A percentile compares a stretch with the other conserved stretches of the same genome.
Conservation (phyloP, 2,888 invertebrate genomes). For the Melieria omissa region DNA sequence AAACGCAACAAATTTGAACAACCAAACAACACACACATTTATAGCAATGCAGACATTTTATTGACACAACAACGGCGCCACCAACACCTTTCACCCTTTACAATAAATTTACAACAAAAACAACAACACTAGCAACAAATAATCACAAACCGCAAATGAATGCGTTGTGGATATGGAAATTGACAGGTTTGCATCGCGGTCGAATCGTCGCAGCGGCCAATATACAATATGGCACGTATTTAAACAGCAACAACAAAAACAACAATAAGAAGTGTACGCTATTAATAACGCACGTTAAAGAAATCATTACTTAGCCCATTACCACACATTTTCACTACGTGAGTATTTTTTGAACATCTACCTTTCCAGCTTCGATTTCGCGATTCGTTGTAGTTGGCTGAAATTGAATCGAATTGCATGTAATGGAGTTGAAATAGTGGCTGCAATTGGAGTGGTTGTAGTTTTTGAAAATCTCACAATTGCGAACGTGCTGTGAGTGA, state of each 20-base stretch:
- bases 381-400: too few relatives aligned
- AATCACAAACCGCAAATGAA: background rate
- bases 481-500: constrained; percentile 11
- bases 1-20: too few relatives aligned
- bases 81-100: too few relatives aligned
- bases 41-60: too few relatives aligned
- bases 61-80: too few relatives aligned
- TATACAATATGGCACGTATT: background rate
- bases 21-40: too few relatives aligned
- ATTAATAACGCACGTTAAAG: constrained; percentile 56
- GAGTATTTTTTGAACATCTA: constrained; percentile 21
- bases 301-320: constrained; percentile 51
- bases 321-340: constrained; percentile 29
- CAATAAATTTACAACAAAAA: background rate
- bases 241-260: background rate
- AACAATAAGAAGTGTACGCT: constrained; percentile 38
- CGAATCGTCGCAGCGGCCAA: too few relatives aligned
- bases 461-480: constrained; percentile 15
- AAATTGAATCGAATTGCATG: too few relatives aligned
- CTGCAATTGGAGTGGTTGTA: constrained; percentile 1
- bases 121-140: constrained; percentile 8
- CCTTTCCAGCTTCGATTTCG: background rate
- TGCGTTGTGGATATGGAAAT: background rate
- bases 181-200: background rate
- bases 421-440: too few relatives aligned